Evolutionary conservation across 2,797 vertebrate genomes (phyloP), one percentile per base, ranked within the genome.

Genomic region (Myotis pilosus): DNA sequence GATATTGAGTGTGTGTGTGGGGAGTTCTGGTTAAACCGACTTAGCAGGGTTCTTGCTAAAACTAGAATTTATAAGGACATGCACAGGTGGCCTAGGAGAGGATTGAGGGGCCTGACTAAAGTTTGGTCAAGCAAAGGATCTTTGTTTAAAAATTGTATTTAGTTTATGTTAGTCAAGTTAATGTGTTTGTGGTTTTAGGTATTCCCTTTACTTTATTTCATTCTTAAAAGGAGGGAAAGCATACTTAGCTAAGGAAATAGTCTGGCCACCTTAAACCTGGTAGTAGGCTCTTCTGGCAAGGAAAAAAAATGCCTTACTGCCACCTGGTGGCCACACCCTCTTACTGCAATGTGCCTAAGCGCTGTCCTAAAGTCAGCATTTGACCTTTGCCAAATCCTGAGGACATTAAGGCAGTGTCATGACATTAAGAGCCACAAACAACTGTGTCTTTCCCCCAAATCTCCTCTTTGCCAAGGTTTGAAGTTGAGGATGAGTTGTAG

Each of bases 131-230:
- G 28, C 20, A 60, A 41, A 64, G 22, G 41, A 20, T 71, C 49
- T 20, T 47, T 57, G 49, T 74, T 49, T 55, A 75, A 57, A 93
- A 53, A 19, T 84, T 64, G 71, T 33, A 76, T 57, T 84, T 90
- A 80, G 76, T 13, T 79, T 76, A 19, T 85, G 64, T 4, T 53
- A 71, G 75, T 64, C 62, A 78, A 57, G 5, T 25, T 55, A 55
- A 33, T 3, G 3, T 74, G 55, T 53, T 75, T 89, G 38, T 89
- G 41, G 51, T 66, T 85, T 83, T 47, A 79, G n/a, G 53, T 25
- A 23, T 92, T 83, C 92, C 9, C 85, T 93, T 84, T 92, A 62
- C 69, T 71, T 94, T 81, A 84, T 72, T 81, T 91, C 38, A 15
- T 83, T 91, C 89, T 87, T 62, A 92, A 95, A 28, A 2, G 10